A percentile compares a stretch with the other conserved stretches of the same genome.
These are phyloP conservation scores for Paralvinella palmiformis DNA, from an alignment of 1,140 invertebrate species.

Conservation along the genomic window DNA sequence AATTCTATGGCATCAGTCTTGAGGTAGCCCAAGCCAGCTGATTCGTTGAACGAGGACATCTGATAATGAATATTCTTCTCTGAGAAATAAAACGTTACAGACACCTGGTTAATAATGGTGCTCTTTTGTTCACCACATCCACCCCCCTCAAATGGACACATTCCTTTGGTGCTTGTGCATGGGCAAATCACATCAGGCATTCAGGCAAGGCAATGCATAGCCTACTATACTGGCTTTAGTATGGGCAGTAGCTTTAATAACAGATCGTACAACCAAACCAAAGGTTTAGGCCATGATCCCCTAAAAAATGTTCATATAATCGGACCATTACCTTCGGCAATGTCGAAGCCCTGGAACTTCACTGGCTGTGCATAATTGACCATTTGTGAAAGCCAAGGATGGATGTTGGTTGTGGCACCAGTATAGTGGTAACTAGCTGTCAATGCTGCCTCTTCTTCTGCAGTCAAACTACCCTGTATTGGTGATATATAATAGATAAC, in stretches of 20 bases:
- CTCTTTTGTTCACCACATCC: too few relatives aligned
- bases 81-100: slow-evolving; percentile 27
- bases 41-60: slow-evolving; percentile 99
- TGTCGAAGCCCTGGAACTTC: slow-evolving; percentile 97
- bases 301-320: too few relatives aligned
- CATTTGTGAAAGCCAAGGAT: slow-evolving; percentile 96
- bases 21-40: slow-evolving; percentile 88
- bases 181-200: too few relatives aligned
- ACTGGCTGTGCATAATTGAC: slow-evolving; percentile 99
- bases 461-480: slow-evolving; percentile 32
- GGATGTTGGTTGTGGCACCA: slow-evolving; percentile 96
- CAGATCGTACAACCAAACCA: too few relatives aligned
- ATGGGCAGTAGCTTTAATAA: too few relatives aligned
- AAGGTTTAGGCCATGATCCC: too few relatives aligned
- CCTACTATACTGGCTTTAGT: too few relatives aligned
- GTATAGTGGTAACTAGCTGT: slow-evolving; percentile 72
- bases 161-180: too few relatives aligned
- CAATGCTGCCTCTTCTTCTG: slow-evolving; percentile 57
- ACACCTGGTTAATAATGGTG: too few relatives aligned
- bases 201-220: too few relatives aligned
- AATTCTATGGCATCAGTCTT: slow-evolving; percentile 98
- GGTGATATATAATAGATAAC: not conserved
- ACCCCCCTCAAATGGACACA: too few relatives aligned
- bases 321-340: slow-evolving; percentile 94
- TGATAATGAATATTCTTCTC: slow-evolving; percentile 94